Evolutionary conservation across 2,888 invertebrate genomes (phyloP), one percentile per base, ranked within the genome.

Genomic region (Folsomia candida): DNA sequence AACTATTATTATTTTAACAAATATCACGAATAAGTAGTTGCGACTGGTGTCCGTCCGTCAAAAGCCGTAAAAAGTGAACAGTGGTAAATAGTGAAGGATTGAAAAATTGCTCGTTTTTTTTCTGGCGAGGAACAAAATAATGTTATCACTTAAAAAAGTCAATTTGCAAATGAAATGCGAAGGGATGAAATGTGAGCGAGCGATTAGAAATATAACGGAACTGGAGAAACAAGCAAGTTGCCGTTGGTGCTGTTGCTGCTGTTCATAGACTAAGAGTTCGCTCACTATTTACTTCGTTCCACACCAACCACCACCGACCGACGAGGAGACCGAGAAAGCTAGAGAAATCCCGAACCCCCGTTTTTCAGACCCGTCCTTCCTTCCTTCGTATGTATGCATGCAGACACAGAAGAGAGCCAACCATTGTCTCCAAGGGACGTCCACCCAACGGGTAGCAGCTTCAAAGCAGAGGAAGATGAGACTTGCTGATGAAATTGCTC

Each of bases 191-290:
- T 37, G 37, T 54, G 54, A 54, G 54, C 54, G 11, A 54, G 54
- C 54, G 54, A 54, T 18, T 18, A 54, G 9, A 18, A n/a, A 37
- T 37, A 14, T 37, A 54, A 54, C 6, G 54, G 20, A 54, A 54
- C 22, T 14, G 54, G 54, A n/a, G n/a, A 54, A 54, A 54, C 22
- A 54, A 54, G 54, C 54, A 54, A n/a, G 54, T 54, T 54, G 54
- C 54, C 6, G 54, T 54, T 54, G 18, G 54, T 54, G 54, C 54
- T 18, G 54, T 54, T 18, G 54, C 54, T 54, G 22, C 54, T 54
- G 22, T 54, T 54, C 54, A 54, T 20, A 20, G 54, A 54, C 54
- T 54, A 22, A 54, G n/a, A 37, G 37, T 37, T 37, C 14, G 4
- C 6, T 37, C 4, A 4, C 6, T 54, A 54, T 54, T 54, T 54